These are phyloP conservation scores for Trialeurodes vaporariorum DNA, from an alignment of 1,140 invertebrate species.

Conservation along the genomic window DNA sequence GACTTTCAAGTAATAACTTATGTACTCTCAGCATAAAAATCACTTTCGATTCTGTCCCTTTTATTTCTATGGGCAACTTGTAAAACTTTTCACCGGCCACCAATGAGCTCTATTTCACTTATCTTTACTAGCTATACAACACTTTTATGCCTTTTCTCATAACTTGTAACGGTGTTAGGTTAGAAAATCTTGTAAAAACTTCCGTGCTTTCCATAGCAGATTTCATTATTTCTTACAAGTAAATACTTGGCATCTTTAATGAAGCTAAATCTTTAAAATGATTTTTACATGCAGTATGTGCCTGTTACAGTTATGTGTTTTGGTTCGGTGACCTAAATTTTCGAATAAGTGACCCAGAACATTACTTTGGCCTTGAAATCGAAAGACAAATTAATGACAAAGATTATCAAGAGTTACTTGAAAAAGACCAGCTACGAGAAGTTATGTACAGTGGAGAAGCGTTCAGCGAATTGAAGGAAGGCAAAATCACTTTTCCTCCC, in stretches of 20 bases:
- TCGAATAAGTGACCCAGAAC: conserved; percentile 49
- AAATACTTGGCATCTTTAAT: neutral
- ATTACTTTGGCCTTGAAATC: conserved; percentile 52
- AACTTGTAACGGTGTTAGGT: no score
- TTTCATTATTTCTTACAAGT: no score
- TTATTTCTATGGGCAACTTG: no score
- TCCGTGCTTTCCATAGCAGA: no score
- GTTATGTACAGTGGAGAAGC: conserved; percentile 59
- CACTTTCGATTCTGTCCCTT: no score
- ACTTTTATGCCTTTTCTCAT: no score
- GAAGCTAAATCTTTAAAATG: neutral
- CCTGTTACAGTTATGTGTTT: conserved; percentile 67
- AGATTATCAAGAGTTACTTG: conserved; percentile 48
- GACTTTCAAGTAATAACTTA: no score
- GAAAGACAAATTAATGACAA: conserved; percentile 47
- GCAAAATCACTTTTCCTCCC: conserved; percentile 64
- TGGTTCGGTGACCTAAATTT: conserved; percentile 95
- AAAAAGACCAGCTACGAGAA: conserved; percentile 56
- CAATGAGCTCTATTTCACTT: no score
- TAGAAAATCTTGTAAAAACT: no score
- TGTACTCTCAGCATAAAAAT: no score
- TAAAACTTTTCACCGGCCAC: no score
- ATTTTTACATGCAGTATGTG: neutral
- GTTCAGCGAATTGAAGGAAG: conserved; percentile 66
- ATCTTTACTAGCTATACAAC: no score